phyloP scores from a whole-genome alignment of 2,113 vertebrate species.

The Podarcis cretensis region DNA sequence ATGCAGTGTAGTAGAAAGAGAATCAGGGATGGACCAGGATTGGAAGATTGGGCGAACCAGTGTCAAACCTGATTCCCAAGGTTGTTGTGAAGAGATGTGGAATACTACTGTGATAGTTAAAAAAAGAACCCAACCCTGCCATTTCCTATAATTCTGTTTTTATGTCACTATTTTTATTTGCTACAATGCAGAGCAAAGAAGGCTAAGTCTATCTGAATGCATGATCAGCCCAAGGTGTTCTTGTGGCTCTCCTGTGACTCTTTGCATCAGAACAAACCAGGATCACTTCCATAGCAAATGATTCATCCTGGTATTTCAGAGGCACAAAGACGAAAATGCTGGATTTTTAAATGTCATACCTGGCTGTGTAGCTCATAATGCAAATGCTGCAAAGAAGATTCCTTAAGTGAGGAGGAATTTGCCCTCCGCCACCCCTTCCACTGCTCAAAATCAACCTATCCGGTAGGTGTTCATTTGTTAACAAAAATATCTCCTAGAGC shows the following conservation, averaged over 20 bases:
- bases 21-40: background rate
- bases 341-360: background rate
- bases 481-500: too few relatives aligned
- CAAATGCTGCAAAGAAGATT: too few relatives aligned
- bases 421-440: too few relatives aligned
- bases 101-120: background rate
- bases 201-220: constrained; percentile 16
- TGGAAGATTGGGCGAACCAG: background rate
- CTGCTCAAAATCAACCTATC: too few relatives aligned
- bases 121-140: background rate
- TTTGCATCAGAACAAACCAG: background rate
- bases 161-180: too few relatives aligned
- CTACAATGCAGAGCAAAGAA: constrained; percentile 3
- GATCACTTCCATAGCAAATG: background rate
- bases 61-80: background rate
- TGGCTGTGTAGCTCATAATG: too few relatives aligned
- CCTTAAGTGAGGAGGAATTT: too few relatives aligned
- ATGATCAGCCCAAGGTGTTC: constrained; percentile 18
- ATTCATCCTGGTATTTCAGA: background rate
- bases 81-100: background rate
- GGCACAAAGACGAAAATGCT: background rate
- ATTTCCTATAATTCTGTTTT: background rate
- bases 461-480: too few relatives aligned
- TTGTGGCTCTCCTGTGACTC: constrained; percentile 60
- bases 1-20: background rate